Evolutionary conservation across 2,113 vertebrate genomes (phyloP).

Genomic region (Heterotis niloticus): DNA sequence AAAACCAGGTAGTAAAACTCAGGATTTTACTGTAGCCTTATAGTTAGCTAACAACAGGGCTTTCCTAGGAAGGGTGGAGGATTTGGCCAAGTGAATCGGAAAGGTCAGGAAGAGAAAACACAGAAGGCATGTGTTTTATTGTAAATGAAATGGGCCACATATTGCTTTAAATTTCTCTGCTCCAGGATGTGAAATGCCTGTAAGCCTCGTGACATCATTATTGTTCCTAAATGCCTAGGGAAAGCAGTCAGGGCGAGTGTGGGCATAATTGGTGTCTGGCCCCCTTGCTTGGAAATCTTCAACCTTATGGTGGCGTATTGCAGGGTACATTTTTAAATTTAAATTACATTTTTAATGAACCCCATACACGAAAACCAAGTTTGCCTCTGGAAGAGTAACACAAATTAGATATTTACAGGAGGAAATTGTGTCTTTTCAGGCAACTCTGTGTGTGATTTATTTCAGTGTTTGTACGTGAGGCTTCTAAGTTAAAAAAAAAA

Average conservation of each 20-base stretch:
- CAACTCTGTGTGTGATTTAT: not conserved
- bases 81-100: not conserved
- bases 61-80: not conserved
- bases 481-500: not conserved
- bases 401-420: not conserved
- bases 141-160: conserved; percentile 1
- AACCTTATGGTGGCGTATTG: not conserved
- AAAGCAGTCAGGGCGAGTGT: not conserved
- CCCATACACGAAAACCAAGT: not conserved
- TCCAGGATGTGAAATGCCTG: not conserved
- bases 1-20: no score
- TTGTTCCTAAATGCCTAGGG: not conserved
- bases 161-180: not conserved
- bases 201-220: not conserved
- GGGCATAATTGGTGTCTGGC: not conserved
- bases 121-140: not conserved
- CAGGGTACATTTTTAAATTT: not conserved
- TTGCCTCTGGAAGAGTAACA: conserved; percentile 7
- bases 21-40: not conserved
- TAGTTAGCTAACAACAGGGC: not conserved
- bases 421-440: conserved; percentile 1
- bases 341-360: conserved; percentile 16
- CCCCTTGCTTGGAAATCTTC: not conserved
- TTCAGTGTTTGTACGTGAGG: not conserved
- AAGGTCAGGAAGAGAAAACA: not conserved